Percentiles rank a stretch among this genome's conserved stretches.
phyloP scores from a whole-genome alignment of 2,113 vertebrate genomes.

The Noturus placidus region DNA sequence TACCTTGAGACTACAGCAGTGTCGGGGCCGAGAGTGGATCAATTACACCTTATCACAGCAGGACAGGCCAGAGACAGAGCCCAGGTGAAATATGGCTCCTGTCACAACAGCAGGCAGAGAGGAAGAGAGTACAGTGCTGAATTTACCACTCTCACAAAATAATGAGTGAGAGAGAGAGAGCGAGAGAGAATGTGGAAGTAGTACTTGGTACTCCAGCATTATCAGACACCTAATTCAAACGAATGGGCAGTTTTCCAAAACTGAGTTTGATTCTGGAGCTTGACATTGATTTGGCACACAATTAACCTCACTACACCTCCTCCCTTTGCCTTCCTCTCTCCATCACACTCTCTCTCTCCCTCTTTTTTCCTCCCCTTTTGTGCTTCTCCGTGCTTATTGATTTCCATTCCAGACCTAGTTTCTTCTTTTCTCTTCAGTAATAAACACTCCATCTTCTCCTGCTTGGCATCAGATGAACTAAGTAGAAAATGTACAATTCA shows the following conservation, averaged over 20 bases:
- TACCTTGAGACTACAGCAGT: conserved; percentile 75
- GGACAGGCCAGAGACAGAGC: conserved; percentile 75
- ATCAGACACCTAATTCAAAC: conserved; percentile 40
- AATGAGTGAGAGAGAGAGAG: conserved; percentile 32
- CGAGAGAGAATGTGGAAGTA: conserved; percentile 24
- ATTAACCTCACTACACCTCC: conserved; percentile 43
- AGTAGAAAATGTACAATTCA: conserved; percentile 14
- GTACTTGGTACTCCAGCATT: neutral
- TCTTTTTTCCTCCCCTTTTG: conserved; percentile 14
- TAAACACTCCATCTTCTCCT: conserved; percentile 30
- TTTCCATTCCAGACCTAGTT: conserved; percentile 38
- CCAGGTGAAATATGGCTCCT: conserved; percentile 87
- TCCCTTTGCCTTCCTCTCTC: neutral
- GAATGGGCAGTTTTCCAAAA: conserved; percentile 36
- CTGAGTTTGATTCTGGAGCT: conserved; percentile 39
- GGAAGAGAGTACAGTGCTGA: conserved; percentile 13
- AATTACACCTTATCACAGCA: conserved; percentile 92
- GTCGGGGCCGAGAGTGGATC: conserved; percentile 78
- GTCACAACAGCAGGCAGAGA: conserved; percentile 66
- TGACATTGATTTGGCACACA: conserved; percentile 51
- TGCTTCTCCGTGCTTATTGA: conserved; percentile 38
- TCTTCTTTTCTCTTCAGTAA: conserved; percentile 12
- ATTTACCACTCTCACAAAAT: conserved; percentile 1
- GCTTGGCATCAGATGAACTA: conserved; percentile 14
- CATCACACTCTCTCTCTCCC: neutral